These are phyloP conservation scores for Drosophila dives DNA, from an alignment of 2,888 invertebrate genomes.

Conservation along the genomic window DNA sequence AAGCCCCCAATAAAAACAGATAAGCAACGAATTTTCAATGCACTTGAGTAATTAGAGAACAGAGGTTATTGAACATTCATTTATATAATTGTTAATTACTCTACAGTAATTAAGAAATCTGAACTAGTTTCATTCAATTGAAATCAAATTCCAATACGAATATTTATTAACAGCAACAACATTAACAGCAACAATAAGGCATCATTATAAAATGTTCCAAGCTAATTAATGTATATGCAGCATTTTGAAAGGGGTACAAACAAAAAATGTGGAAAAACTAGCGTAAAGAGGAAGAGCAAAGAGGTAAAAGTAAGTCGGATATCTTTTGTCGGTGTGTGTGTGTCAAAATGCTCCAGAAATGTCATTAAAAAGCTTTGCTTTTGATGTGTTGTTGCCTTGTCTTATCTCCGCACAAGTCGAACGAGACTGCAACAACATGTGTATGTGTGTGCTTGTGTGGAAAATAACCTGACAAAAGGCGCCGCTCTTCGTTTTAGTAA, in stretches of 20 bases:
- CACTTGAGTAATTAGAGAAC: constrained; percentile 7
- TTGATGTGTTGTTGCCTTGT: constrained; percentile 44
- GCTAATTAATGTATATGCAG: constrained; percentile 16
- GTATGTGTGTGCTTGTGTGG: constrained; percentile 17
- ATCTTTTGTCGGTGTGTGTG: constrained; percentile 23
- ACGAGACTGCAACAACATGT: constrained; percentile 53
- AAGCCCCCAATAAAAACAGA: background rate
- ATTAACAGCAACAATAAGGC: background rate
- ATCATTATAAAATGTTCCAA: constrained; percentile 19
- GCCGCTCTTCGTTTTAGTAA: constrained; percentile 56
- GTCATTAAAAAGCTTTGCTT: constrained; percentile 68
- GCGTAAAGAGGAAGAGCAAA: constrained; percentile 25
- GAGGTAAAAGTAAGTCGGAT: constrained; percentile 19
- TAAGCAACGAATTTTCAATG: constrained; percentile 26
- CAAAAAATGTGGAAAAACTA: constrained; percentile 70
- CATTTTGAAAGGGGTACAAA: constrained; percentile 37
- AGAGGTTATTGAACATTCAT: background rate
- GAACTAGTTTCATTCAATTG: background rate
- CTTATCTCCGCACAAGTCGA: constrained; percentile 66
- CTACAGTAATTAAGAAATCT: background rate
- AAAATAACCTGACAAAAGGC: constrained; percentile 72
- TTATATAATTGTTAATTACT: background rate
- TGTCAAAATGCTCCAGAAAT: constrained; percentile 68
- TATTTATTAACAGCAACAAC: background rate
- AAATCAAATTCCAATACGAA: background rate